Conservation (phyloP, 2,888 invertebrate genomes). For the Plebejus anna region DNA sequence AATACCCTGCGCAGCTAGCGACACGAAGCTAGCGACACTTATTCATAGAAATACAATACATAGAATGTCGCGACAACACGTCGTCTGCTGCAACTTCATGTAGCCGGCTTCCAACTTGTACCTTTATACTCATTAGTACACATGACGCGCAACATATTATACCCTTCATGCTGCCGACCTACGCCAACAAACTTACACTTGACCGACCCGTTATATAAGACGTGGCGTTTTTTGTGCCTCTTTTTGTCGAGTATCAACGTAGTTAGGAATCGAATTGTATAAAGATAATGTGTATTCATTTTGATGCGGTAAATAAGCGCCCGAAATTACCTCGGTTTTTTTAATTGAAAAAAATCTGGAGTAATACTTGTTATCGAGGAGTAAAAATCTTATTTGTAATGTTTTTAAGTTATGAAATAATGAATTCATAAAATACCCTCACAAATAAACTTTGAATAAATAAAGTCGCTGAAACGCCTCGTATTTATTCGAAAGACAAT, state of each 20-base stretch:
- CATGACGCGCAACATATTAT: constrained; percentile 1
- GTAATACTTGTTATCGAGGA: neutral
- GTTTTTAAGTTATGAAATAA: neutral
- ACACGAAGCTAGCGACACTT: too few relatives aligned
- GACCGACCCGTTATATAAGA: neutral
- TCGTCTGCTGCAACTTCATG: too few relatives aligned
- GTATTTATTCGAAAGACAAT: neutral
- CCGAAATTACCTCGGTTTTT: too few relatives aligned
- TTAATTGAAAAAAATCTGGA: too few relatives aligned
- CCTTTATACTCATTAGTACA: neutral
- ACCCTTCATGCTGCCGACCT: constrained; percentile 19
- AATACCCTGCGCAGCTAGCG: too few relatives aligned
- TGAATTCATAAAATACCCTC: neutral
- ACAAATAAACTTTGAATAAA: neutral
- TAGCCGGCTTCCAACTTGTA: too few relatives aligned
- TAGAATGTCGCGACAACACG: too few relatives aligned
- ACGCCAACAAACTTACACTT: constrained; percentile 7
- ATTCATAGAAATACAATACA: too few relatives aligned
- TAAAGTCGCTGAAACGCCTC: neutral
- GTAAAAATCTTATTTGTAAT: neutral
- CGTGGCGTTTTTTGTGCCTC: neutral
- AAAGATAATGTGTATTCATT: neutral
- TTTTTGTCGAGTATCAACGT: neutral
- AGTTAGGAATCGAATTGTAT: neutral
- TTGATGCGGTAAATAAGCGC: too few relatives aligned